phyloP scores from a whole-genome alignment of 2,797 vertebrate genomes.

The Alfaro cultratus region DNA sequence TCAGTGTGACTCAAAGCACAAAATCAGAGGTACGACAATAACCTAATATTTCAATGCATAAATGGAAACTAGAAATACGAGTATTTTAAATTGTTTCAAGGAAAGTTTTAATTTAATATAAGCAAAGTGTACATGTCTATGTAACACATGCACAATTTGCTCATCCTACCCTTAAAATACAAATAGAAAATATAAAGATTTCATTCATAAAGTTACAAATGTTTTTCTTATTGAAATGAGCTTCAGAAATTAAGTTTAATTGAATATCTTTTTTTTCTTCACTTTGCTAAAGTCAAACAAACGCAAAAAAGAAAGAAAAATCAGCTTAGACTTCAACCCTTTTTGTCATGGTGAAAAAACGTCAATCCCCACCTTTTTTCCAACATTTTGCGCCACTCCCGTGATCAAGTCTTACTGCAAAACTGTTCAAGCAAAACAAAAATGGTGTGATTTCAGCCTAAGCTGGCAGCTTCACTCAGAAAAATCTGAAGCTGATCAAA shows the following conservation, averaged over 20 bases:
- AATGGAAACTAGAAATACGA: neutral
- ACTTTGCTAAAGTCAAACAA: slow-evolving; percentile 6
- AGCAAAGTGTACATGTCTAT: neutral
- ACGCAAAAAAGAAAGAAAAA: neutral
- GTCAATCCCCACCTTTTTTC: neutral
- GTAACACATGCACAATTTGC: neutral
- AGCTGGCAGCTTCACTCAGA: slow-evolving; percentile 3
- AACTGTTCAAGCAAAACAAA: neutral
- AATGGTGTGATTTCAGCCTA: slow-evolving; percentile 2
- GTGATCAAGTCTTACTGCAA: neutral
- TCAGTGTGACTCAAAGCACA: neutral
- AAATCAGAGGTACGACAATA: neutral
- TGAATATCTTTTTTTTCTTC: neutral
- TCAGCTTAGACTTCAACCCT: neutral
- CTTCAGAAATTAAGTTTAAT: neutral
- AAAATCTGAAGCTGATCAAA: neutral
- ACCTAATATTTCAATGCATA: neutral
- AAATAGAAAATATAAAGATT: neutral
- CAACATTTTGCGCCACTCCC: neutral
- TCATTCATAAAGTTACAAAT: slow-evolving; percentile 5
- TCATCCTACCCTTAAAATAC: slow-evolving; percentile 12
- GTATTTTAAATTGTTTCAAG: neutral
- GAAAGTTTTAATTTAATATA: neutral
- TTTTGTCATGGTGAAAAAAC: neutral
- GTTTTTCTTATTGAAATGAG: neutral